Conservation (phyloP, 2,113 vertebrate species). For the Sisor rabdophorus region DNA sequence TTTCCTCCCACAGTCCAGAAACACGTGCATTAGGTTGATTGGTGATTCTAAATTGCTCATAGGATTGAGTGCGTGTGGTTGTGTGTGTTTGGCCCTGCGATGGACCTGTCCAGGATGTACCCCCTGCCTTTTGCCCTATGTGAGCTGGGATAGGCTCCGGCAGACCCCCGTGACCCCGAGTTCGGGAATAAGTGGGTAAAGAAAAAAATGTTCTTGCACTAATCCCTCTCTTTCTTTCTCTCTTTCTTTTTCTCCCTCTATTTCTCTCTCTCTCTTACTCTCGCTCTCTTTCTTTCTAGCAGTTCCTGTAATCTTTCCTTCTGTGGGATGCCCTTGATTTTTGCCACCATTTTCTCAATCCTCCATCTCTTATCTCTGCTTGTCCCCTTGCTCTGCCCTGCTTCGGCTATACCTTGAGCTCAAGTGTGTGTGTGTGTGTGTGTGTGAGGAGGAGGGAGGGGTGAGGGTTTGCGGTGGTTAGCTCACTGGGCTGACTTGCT, state of each 20-base stretch:
- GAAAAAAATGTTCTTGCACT: too few relatives aligned
- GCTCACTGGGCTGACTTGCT: not conserved
- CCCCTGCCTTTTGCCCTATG: too few relatives aligned
- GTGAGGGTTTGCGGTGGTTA: not conserved
- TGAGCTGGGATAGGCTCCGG: too few relatives aligned
- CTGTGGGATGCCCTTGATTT: conserved; percentile 46
- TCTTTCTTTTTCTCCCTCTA: not conserved
- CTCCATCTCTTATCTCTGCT: conserved; percentile 20
- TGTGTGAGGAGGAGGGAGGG: conserved; percentile 17
- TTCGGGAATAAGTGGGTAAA: too few relatives aligned
- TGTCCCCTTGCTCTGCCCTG: conserved; percentile 6
- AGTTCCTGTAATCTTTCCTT: conserved; percentile 28
- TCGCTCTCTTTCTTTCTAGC: conserved; percentile 9
- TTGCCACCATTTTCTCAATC: conserved; percentile 37
- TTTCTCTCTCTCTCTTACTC: conserved; percentile 1
- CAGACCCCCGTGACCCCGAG: too few relatives aligned
- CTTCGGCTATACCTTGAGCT: conserved; percentile 51
- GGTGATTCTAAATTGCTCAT: too few relatives aligned
- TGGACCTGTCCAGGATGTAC: too few relatives aligned
- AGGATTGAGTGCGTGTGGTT: too few relatives aligned
- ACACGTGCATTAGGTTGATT: too few relatives aligned
- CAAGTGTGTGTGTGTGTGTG: conserved; percentile 16
- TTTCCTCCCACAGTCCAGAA: too few relatives aligned
- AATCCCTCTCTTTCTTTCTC: conserved; percentile 31
- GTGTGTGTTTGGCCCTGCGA: too few relatives aligned